phyloP scores from a whole-genome alignment of 2,113 vertebrate genomes.

The Taxidea taxus region DNA sequence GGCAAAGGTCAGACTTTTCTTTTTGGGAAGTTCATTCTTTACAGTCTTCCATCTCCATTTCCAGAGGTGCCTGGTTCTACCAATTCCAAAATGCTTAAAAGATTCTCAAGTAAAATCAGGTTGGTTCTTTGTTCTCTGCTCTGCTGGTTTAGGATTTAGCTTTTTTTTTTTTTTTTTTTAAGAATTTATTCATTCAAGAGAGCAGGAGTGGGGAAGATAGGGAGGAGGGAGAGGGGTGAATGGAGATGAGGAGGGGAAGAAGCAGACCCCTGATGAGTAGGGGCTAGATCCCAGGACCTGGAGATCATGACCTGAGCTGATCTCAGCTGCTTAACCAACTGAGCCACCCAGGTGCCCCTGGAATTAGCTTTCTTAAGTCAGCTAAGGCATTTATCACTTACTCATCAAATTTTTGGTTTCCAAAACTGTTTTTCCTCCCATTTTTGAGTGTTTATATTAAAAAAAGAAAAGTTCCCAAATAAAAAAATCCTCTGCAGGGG shows the following conservation, averaged over 20 bases:
- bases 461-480: not conserved
- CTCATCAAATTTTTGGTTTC: constrained; percentile 10
- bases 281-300: not conserved
- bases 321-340: not conserved
- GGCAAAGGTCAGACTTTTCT: not conserved
- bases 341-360: not conserved
- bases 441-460: not conserved
- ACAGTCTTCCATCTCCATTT: not conserved
- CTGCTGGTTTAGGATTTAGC: not conserved
- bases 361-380: not conserved
- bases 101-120: not conserved
- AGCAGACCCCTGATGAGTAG: not conserved
- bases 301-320: not conserved
- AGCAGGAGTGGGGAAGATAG: not conserved
- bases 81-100: not conserved
- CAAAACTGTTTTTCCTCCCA: not conserved
- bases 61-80: not conserved
- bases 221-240: not conserved
- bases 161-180: not conserved
- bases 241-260: not conserved
- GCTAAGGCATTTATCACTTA: not conserved
- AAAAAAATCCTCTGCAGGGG: not conserved
- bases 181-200: not conserved
- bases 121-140: not conserved
- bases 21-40: not conserved